Conservation (phyloP, 2,113 vertebrate genomes). For the pig (Sus scrofa) region T2T-Sscrofa CM000812.6:73530501-73531000, state of each 20-base stretch:
- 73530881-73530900: constrained; percentile 55
- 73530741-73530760: background rate
- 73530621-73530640: too few relatives aligned
- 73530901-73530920: constrained; percentile 54
- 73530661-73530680: background rate
- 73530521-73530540: too few relatives aligned
- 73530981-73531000: constrained; percentile 39
- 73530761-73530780: constrained; percentile 42
- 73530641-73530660: too few relatives aligned
- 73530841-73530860: constrained; percentile 28
- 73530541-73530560: too few relatives aligned
- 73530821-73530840: constrained; percentile 48
- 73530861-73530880: constrained; percentile 11
- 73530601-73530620: too few relatives aligned
- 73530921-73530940: background rate
- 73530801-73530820: background rate
- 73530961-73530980: background rate
- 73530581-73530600: too few relatives aligned
- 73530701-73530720: background rate
- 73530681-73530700: constrained; percentile 1
- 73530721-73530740: constrained; percentile 19
- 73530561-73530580: too few relatives aligned
- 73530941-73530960: background rate
- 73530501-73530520: too few relatives aligned
- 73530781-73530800: constrained; percentile 32